These are phyloP conservation scores for Rhynchopsitta pachyrhyncha DNA, from an alignment of 2,113 vertebrate species.

Conservation along the genomic window DNA sequence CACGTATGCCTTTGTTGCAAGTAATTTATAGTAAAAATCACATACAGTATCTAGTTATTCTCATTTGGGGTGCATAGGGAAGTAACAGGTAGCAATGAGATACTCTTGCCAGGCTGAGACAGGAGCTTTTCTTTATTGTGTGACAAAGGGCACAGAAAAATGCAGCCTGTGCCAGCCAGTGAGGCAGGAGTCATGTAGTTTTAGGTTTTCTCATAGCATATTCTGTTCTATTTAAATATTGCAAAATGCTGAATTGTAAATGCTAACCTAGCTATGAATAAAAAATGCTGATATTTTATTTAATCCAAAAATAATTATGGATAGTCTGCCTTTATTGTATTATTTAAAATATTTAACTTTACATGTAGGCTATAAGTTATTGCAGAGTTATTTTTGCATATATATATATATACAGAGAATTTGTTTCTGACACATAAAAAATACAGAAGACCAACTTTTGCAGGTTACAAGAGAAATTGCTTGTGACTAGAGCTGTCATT, in stretches of 20 bases:
- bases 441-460: conserved; percentile 33
- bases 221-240: conserved; percentile 74
- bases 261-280: conserved; percentile 76
- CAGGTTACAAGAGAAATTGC: not conserved
- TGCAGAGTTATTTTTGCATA: not conserved
- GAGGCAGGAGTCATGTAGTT: conserved; percentile 24
- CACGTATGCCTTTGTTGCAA: not conserved
- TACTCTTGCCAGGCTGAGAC: not conserved
- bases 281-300: conserved; percentile 78
- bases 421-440: conserved; percentile 64
- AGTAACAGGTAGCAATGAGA: not conserved
- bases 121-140: not conserved
- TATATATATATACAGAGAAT: not conserved
- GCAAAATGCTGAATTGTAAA: conserved; percentile 73
- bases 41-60: not conserved
- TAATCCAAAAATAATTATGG: conserved; percentile 74
- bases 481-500: conserved; percentile 43
- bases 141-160: not conserved
- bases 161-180: not conserved
- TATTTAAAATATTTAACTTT: conserved; percentile 75
- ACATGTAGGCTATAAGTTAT: conserved; percentile 39
- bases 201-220: conserved; percentile 68
- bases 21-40: not conserved
- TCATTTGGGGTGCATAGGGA: not conserved
- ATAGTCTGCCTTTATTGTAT: conserved; percentile 66